These are phyloP conservation scores for Papio anubis DNA, from an alignment of 2,113 vertebrate genomes.

Conservation along the genomic window DNA sequence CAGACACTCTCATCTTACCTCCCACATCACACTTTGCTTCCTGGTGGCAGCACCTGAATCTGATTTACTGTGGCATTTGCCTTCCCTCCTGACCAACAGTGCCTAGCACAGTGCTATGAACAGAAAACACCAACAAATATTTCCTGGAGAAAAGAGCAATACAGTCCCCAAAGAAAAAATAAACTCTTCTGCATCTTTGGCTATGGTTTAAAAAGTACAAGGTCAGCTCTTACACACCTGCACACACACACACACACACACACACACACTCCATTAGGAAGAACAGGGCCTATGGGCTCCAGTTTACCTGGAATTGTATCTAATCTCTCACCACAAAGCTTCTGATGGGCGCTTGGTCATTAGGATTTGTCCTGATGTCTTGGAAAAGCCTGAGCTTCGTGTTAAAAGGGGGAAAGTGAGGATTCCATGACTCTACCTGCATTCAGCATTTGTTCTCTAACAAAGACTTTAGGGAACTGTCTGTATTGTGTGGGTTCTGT, in stretches of 20 bases:
- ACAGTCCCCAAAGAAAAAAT: background rate
- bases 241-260: background rate
- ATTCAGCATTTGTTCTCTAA: background rate
- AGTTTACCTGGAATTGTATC: background rate
- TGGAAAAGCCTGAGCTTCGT: background rate
- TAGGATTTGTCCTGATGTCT: background rate
- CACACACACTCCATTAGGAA: background rate
- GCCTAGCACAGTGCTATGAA: background rate
- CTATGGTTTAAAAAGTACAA: background rate
- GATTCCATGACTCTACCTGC: background rate
- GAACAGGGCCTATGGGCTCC: background rate
- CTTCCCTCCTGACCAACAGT: background rate
- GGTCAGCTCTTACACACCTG: background rate
- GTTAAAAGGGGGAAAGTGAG: background rate
- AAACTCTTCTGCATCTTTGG: background rate
- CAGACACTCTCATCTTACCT: background rate
- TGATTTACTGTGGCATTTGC: background rate
- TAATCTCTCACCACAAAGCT: background rate
- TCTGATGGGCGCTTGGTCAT: background rate
- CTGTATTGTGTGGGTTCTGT: slow-evolving; percentile 8
- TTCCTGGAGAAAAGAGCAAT: background rate
- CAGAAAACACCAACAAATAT: background rate
- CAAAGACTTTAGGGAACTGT: slow-evolving; percentile 14
- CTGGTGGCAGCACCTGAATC: background rate
- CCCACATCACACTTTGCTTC: background rate